Evolutionary conservation across 2,113 vertebrate genomes (phyloP).

Genomic region (Hiodon alosoides): DNA sequence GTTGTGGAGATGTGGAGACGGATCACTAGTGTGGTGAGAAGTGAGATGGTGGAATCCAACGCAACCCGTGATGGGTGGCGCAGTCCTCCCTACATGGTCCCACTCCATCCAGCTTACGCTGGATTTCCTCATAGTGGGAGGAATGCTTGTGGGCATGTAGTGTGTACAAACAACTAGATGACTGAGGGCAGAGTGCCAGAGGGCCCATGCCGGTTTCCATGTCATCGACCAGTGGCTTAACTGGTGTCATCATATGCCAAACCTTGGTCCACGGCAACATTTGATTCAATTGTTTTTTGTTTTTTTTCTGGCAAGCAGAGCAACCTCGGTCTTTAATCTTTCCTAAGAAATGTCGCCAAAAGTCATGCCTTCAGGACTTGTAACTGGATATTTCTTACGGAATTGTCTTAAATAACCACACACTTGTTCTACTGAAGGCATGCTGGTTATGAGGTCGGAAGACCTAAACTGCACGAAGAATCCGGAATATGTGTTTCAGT

Average conservation of each 20-base stretch:
- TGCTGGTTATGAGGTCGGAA: constrained; percentile 2
- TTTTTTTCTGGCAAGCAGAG: neutral
- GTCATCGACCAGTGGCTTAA: neutral
- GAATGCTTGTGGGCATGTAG: neutral
- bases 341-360: constrained; percentile 18
- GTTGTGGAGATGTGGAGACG: no score
- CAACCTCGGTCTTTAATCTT: neutral
- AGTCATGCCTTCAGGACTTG: constrained; percentile 6
- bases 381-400: constrained; percentile 25
- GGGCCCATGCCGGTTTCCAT: neutral
- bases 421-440: constrained; percentile 19
- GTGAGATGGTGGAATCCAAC: neutral
- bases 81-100: neutral
- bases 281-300: neutral
- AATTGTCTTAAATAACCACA: constrained; percentile 33
- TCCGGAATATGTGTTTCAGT: no score
- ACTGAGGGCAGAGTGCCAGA: neutral
- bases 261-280: no score
- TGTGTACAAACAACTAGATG: constrained; percentile 10
- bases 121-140: constrained; percentile 6
- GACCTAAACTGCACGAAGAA: neutral
- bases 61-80: neutral
- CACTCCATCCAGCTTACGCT: neutral
- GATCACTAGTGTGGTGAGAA: no score
- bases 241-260: no score